Conservation (phyloP, 2,113 vertebrate species). For the Hyperopisus bebe region DNA sequence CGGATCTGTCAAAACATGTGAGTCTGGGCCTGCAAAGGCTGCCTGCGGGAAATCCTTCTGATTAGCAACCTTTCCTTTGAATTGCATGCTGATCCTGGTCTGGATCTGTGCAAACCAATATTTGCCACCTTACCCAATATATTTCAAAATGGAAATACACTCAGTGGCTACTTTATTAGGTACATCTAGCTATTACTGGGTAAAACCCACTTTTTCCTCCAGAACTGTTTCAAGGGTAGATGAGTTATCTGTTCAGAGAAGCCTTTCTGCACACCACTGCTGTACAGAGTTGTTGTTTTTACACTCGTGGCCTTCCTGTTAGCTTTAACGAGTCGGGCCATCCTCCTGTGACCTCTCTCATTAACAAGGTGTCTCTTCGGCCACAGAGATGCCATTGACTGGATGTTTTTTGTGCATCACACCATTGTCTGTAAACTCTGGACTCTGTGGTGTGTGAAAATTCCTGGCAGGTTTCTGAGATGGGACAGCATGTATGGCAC, state of each 20-base stretch:
- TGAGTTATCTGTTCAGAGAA: not conserved
- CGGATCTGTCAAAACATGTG: conserved; percentile 91
- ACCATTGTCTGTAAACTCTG: not conserved
- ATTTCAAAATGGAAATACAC: conserved; percentile 7
- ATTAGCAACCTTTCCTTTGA: conserved; percentile 1
- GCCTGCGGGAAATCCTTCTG: not conserved
- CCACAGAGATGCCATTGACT: not conserved
- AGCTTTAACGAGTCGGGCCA: not conserved
- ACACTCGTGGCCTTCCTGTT: not conserved
- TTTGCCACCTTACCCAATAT: conserved; percentile 11
- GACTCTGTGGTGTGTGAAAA: not conserved
- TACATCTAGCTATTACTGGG: not conserved
- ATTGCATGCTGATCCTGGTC: not conserved
- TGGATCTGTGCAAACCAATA: conserved; percentile 20
- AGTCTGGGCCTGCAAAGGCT: conserved; percentile 46
- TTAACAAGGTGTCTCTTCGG: not conserved
- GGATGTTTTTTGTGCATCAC: not conserved
- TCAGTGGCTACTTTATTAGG: not conserved
- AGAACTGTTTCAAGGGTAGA: not conserved
- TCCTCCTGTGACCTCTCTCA: not conserved
- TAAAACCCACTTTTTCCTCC: not conserved
- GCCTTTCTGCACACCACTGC: not conserved
- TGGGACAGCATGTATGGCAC: not conserved
- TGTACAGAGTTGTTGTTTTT: not conserved
- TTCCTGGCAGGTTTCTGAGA: not conserved